Evolutionary conservation across 2,797 vertebrate genomes (phyloP).

Genomic region (Neosilurus hyrtlii): DNA sequence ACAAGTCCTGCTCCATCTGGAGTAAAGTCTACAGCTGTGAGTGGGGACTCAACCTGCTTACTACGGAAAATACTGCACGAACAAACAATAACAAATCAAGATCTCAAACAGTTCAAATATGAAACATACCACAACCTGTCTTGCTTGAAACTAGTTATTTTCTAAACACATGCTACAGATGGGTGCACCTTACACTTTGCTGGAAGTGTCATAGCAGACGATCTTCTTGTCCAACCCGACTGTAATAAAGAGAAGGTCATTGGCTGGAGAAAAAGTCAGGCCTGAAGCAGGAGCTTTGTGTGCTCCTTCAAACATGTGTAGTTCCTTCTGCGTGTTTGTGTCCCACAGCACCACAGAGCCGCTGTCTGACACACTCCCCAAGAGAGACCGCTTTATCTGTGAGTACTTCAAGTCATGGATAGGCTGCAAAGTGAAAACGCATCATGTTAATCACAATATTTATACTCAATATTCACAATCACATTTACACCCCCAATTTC

Average conservation of each 20-base stretch:
- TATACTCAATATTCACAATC: background rate
- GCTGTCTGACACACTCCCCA: conserved; percentile 90
- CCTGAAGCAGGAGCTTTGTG: conserved; percentile 93
- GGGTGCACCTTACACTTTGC: conserved; percentile 83
- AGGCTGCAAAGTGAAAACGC: conserved; percentile 71
- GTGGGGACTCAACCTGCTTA: conserved; percentile 83
- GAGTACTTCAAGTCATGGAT: conserved; percentile 89
- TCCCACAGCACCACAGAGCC: conserved; percentile 93
- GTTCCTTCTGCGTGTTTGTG: conserved; percentile 84
- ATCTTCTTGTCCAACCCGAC: conserved; percentile 96
- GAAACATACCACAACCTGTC: background rate
- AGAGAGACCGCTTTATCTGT: conserved; percentile 83
- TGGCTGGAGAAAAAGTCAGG: conserved; percentile 92
- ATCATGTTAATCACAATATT: conserved; percentile 6
- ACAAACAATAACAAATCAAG: background rate
- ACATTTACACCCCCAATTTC: background rate
- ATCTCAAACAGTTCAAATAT: background rate
- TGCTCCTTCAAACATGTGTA: conserved; percentile 82
- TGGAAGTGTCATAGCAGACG: conserved; percentile 90
- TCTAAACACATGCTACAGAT: background rate
- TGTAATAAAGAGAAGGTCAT: conserved; percentile 89
- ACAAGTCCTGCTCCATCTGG: conserved; percentile 89
- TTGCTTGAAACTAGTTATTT: background rate
- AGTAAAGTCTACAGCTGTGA: conserved; percentile 91
- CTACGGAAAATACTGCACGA: conserved; percentile 80